These are phyloP conservation scores for Iselma pallidipennis DNA, from an alignment of 2,888 invertebrate species.

Conservation along the genomic window DNA sequence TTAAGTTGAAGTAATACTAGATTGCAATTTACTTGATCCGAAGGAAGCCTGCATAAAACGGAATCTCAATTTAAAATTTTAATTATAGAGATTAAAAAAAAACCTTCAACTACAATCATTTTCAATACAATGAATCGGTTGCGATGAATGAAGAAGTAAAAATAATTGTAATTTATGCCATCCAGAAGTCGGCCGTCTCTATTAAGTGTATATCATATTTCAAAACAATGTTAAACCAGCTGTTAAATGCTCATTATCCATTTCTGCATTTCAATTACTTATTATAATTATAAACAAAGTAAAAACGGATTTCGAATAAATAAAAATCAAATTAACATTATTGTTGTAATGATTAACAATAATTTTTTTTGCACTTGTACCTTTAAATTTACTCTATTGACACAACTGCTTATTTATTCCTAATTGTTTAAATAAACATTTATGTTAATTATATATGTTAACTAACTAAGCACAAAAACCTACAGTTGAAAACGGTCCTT, in stretches of 20 bases:
- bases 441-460: background rate
- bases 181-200: background rate
- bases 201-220: slow-evolving; percentile 2
- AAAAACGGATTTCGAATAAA: background rate
- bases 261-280: background rate
- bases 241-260: background rate
- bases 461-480: background rate
- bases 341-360: background rate
- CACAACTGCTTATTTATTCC: background rate
- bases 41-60: too few relatives aligned
- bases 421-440: slow-evolving; percentile 3
- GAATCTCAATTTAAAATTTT: too few relatives aligned
- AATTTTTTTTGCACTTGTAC: background rate
- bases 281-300: background rate
- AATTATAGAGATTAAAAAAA: slow-evolving; percentile 6
- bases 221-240: slow-evolving; percentile 4
- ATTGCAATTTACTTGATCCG: too few relatives aligned
- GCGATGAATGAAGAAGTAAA: background rate
- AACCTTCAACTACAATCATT: background rate
- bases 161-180: slow-evolving; percentile 1
- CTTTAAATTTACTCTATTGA: background rate
- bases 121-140: slow-evolving; percentile 4
- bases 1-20: too few relatives aligned
- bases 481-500: background rate
- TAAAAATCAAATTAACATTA: background rate